A percentile compares a stretch with the other conserved stretches of the same genome.
Evolutionary conservation across 2,797 vertebrate genomes (phyloP).

Genomic region (Amblyraja radiata): DNA sequence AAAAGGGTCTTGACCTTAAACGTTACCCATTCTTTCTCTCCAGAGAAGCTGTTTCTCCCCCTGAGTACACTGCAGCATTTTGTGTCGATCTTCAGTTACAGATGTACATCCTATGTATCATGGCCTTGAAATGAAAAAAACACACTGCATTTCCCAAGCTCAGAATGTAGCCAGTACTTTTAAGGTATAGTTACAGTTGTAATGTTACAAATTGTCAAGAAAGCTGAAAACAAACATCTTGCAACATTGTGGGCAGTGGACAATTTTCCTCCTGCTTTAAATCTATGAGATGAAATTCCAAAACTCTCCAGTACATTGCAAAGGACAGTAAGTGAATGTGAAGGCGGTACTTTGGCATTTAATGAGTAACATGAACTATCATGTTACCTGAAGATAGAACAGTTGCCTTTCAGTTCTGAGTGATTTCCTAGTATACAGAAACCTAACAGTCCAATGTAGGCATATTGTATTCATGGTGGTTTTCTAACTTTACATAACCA

Average conservation of each 20-base stretch:
- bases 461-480: background rate
- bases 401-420: background rate
- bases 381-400: background rate
- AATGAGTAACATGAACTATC: too few species aligned
- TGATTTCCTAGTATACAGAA: background rate
- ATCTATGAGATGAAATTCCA: background rate
- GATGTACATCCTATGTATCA: too few species aligned
- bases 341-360: background rate
- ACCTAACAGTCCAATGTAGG: background rate
- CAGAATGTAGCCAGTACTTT: too few species aligned
- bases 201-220: background rate
- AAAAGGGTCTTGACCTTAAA: too few species aligned
- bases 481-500: background rate
- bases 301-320: background rate
- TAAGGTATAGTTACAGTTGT: too few species aligned
- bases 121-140: too few species aligned
- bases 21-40: too few species aligned
- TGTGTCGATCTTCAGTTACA: too few species aligned
- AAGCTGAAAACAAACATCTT: background rate
- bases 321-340: background rate
- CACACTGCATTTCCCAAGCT: too few species aligned
- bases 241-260: background rate
- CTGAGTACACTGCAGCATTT: too few species aligned
- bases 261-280: background rate
- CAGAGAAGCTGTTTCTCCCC: too few species aligned